These are phyloP conservation scores for Drosophila testacea DNA, from an alignment of 2,888 invertebrate species.

Conservation along the genomic window DNA sequence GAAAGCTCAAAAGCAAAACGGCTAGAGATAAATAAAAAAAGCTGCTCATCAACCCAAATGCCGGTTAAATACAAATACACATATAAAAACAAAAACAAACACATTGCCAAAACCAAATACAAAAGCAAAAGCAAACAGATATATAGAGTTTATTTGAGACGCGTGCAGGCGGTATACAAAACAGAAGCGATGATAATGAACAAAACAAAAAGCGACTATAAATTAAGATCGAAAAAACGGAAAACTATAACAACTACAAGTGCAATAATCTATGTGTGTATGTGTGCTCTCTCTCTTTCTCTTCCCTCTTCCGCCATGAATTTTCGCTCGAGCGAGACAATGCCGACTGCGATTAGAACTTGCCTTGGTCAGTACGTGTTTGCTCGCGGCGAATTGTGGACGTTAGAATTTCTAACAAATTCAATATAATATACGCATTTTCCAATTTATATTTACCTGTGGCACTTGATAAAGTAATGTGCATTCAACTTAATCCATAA, in stretches of 20 bases:
- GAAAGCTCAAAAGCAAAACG: background rate
- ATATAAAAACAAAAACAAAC: background rate
- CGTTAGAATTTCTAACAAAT: slow-evolving; percentile 9
- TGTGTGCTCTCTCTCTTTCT: background rate
- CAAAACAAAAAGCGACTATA: slow-evolving; percentile 33
- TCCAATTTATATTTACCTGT: background rate
- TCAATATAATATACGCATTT: background rate
- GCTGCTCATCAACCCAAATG: slow-evolving; percentile 10
- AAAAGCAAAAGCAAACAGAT: slow-evolving; percentile 1
- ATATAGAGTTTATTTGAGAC: background rate
- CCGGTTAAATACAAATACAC: slow-evolving; percentile 7
- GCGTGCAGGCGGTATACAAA: slow-evolving; percentile 34
- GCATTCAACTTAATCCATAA: background rate
- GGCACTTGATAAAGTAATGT: slow-evolving; percentile 22
- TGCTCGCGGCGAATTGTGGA: slow-evolving; percentile 16
- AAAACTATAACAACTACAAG: background rate
- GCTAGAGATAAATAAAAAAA: background rate
- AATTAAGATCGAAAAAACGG: slow-evolving; percentile 11
- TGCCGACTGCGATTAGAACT: background rate
- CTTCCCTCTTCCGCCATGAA: background rate
- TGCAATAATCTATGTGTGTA: background rate
- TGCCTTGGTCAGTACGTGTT: slow-evolving; percentile 18
- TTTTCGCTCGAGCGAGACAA: background rate
- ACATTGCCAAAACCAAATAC: background rate
- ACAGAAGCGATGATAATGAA: slow-evolving; percentile 23